Evolutionary conservation across 2,113 vertebrate species (phyloP), one percentile per base, ranked within the genome.

Genomic region (Calidris pygmaea): DNA sequence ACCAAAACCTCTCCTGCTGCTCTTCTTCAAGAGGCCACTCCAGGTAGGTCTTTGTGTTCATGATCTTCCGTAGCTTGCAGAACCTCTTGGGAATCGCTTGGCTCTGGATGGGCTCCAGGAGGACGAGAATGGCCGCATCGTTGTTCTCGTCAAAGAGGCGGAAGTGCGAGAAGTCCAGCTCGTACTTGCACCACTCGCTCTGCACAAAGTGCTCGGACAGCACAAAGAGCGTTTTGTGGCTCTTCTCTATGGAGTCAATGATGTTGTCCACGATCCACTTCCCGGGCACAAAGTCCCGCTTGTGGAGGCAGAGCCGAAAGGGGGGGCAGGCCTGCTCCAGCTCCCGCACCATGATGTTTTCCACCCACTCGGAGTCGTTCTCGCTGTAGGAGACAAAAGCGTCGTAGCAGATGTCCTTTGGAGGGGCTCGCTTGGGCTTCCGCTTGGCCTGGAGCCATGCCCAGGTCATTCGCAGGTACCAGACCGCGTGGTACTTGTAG

Each of bases 131-230:
- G 5, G 94, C 98, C 0, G 98, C 93, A 0, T 99, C 98, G 0
- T 98, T 95, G 50, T 98, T 97, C 85, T 99, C 98, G 3, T 99
- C 98, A 12, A 99, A 98, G 73, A 99, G 98, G 50, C 98, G 98
- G 89, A 99, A 99, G 65, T 99, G 99, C 2, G 99, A 99, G 97
- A 99, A 99, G 96, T 99, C 98, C 96, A 99, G 98, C 85, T 99
- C 99, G 1, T 99, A 99, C n/a, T 98, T 98, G 96, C 99, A 99
- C 99, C 99, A 99, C 87, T 99, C 99, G 0, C 99, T 99, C 85
- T 77, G 97, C 60, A 99, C 98, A 37, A 99, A 99, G 95, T 99
- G 98, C 88, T 99, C 97, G 0, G 99, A 99, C 12, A 99, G 98
- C 94, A 99, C 95, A 62, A 99, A 99, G 53, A 99, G 90, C 2